These are phyloP conservation scores for Phalera bucephala DNA, from an alignment of 2,888 invertebrate genomes.

Conservation along the genomic window DNA sequence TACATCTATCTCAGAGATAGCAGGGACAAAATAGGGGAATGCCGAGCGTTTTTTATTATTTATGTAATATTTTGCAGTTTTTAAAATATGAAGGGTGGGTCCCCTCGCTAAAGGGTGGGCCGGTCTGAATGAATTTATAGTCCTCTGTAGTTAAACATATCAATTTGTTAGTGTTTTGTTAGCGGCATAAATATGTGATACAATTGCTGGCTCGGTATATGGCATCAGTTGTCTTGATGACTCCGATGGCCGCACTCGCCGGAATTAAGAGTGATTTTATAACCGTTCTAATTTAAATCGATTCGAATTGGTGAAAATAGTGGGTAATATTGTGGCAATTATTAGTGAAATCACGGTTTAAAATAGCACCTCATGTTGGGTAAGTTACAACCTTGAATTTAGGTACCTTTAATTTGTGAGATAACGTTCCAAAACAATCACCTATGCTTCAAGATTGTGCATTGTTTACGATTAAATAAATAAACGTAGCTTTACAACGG, in stretches of 20 bases:
- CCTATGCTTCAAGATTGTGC: constrained; percentile 29
- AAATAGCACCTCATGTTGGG: constrained; percentile 6
- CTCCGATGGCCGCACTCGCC: constrained; percentile 55
- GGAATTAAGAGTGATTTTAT: constrained; percentile 55
- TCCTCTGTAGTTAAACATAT: constrained; percentile 81
- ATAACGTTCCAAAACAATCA: constrained; percentile 2
- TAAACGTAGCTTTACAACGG: constrained; percentile 44
- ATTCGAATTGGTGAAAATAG: constrained; percentile 30
- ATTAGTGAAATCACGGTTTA: constrained; percentile 15
- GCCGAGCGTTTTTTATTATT: constrained; percentile 64
- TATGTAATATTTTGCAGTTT: constrained; percentile 81
- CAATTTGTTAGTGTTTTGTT: constrained; percentile 82
- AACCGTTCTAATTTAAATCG: constrained; percentile 27
- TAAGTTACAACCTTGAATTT: background rate
- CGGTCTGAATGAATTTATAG: constrained; percentile 76
- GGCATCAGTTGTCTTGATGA: constrained; percentile 64
- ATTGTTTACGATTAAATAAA: constrained; percentile 34
- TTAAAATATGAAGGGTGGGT: constrained; percentile 78
- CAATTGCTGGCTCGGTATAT: constrained; percentile 58
- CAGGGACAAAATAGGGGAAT: constrained; percentile 48
- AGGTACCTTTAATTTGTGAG: background rate
- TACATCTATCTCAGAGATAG: constrained; percentile 52
- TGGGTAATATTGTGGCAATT: constrained; percentile 6
- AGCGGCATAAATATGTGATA: constrained; percentile 68
- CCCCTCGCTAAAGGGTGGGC: constrained; percentile 80